phyloP scores from a whole-genome alignment of 1,140 invertebrate genomes.

The Portunus trituberculatus region DNA sequence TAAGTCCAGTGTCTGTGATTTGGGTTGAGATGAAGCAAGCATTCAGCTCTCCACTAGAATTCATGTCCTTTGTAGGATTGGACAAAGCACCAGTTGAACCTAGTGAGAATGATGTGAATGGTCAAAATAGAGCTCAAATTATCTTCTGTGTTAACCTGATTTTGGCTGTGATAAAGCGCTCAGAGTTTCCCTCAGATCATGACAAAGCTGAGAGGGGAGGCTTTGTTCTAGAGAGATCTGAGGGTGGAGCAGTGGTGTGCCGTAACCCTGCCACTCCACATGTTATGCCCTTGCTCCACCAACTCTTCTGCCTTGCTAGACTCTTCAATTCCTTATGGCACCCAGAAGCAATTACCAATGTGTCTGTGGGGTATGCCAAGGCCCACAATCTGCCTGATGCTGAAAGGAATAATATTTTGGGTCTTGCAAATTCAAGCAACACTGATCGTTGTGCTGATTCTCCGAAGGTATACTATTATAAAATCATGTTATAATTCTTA shows the following conservation, averaged over 20 bases:
- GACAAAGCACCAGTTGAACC: conserved; percentile 86
- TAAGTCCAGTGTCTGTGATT: conserved; percentile 84
- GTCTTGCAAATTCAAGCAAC: conserved; percentile 57
- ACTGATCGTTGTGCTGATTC: conserved; percentile 61
- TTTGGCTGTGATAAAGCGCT: conserved; percentile 92
- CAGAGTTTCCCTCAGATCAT: conserved; percentile 83
- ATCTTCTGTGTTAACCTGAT: conserved; percentile 88
- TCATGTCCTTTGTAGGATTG: conserved; percentile 90
- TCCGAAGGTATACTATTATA: conserved; percentile 53
- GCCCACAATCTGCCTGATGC: conserved; percentile 67
- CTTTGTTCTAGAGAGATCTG: conserved; percentile 88
- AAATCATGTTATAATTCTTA: neutral
- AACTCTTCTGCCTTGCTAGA: conserved; percentile 87
- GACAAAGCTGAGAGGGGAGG: conserved; percentile 89
- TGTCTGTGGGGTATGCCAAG: conserved; percentile 84
- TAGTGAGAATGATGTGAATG: conserved; percentile 84
- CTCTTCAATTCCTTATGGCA: conserved; percentile 90
- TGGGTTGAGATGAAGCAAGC: conserved; percentile 78
- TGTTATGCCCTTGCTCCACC: conserved; percentile 88
- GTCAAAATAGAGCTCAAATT: conserved; percentile 84
- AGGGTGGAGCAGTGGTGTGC: conserved; percentile 88
- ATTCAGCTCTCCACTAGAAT: conserved; percentile 80
- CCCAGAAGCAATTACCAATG: conserved; percentile 83
- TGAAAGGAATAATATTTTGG: conserved; percentile 77
- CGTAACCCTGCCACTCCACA: conserved; percentile 92